Percentiles rank a stretch among this genome's conserved stretches.
Evolutionary conservation across 2,797 vertebrate genomes (phyloP).

Genomic region (Trachurus trachurus): DNA sequence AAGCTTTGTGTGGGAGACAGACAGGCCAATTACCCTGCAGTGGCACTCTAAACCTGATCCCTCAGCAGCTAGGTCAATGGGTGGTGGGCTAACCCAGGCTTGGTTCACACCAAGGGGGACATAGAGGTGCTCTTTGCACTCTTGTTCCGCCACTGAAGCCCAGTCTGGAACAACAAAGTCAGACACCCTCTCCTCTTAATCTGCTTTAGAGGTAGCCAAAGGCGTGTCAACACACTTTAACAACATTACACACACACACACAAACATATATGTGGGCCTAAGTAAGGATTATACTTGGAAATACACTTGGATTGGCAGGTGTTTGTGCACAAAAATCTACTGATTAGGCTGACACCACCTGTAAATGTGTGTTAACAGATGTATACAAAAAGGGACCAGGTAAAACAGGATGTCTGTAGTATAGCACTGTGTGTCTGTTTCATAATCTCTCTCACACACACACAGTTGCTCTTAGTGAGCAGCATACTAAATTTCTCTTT

Average conservation of each 20-base stretch:
- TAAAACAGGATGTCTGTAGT: not conserved
- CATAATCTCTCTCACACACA: not conserved
- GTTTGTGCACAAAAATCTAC: not conserved
- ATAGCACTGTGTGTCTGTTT: not conserved
- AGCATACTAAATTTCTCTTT: slow-evolving; percentile 56
- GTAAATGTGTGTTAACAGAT: not conserved
- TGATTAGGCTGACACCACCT: not conserved
- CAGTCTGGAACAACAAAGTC: slow-evolving; percentile 63
- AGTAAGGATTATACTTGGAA: slow-evolving; percentile 1
- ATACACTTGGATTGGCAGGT: not conserved
- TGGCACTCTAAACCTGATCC: slow-evolving; percentile 67
- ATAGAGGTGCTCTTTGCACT: slow-evolving; percentile 63
- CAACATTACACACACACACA: slow-evolving; percentile 8
- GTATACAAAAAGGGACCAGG: not conserved
- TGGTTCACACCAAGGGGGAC: slow-evolving; percentile 44
- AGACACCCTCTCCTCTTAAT: slow-evolving; percentile 67
- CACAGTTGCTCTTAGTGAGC: slow-evolving; percentile 32
- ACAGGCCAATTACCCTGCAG: slow-evolving; percentile 80
- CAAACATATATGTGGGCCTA: not conserved
- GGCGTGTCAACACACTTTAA: slow-evolving; percentile 37
- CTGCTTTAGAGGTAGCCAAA: slow-evolving; percentile 54
- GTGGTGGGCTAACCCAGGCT: slow-evolving; percentile 54
- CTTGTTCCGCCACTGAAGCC: slow-evolving; percentile 64
- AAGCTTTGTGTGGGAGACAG: slow-evolving; percentile 59
- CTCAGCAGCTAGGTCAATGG: slow-evolving; percentile 62